A percentile compares a stretch with the other conserved stretches of the same genome.
These are phyloP conservation scores for Zaprionus obscuricornis DNA, from an alignment of 2,888 invertebrate genomes.

Conservation along the genomic window DNA sequence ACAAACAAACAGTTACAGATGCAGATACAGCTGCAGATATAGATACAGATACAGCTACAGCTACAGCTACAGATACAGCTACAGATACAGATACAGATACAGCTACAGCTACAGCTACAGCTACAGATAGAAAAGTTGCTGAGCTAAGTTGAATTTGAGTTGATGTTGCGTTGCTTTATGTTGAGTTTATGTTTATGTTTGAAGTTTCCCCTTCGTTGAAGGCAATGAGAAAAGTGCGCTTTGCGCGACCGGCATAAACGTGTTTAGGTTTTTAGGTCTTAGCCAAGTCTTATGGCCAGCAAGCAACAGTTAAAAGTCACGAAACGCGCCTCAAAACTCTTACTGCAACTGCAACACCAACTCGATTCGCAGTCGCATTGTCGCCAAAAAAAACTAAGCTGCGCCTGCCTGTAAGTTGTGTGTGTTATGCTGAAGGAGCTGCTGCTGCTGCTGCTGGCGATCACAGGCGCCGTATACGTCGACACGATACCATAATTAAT, in stretches of 20 bases:
- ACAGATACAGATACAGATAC: constrained; percentile 6
- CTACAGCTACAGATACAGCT: neutral
- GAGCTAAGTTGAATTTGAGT: neutral
- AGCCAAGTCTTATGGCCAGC: constrained; percentile 43
- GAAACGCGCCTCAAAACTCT: constrained; percentile 37
- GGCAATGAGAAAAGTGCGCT: constrained; percentile 47
- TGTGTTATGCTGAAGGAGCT: constrained; percentile 24
- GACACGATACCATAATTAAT: constrained; percentile 63
- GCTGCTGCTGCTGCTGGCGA: constrained; percentile 34
- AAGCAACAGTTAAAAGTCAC: constrained; percentile 59
- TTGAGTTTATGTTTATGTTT: neutral
- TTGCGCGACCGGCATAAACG: constrained; percentile 61
- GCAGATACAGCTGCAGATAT: neutral
- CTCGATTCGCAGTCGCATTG: constrained; percentile 17
- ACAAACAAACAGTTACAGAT: neutral
- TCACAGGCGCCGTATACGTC: constrained; percentile 53
- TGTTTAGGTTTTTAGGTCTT: constrained; percentile 71
- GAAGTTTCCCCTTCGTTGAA: constrained; percentile 1
- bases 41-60: no score
- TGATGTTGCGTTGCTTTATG: neutral
- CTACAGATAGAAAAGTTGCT: neutral
- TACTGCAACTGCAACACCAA: constrained; percentile 10
- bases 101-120: constrained; percentile 4
- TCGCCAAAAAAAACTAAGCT: no score
- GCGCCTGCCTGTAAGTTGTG: no score